Conservation (phyloP, 2,797 vertebrate species). For the Sebastes aleutianus region DNA sequence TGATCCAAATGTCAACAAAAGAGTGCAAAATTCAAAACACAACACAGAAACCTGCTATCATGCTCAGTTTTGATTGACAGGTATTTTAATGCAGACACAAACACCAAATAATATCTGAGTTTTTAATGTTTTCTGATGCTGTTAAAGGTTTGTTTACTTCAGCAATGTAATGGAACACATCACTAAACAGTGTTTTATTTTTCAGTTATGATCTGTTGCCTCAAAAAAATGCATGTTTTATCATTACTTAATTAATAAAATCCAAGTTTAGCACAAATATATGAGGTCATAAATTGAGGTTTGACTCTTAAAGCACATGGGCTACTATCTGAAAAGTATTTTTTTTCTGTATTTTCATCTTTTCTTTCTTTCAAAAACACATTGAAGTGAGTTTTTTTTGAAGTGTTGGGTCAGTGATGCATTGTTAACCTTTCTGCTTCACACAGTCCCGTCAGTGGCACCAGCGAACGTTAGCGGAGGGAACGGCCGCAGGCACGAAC, state of each 20-base stretch:
- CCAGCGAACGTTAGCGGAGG: slow-evolving; percentile 95
- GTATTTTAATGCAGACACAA: neutral
- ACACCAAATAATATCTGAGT: neutral
- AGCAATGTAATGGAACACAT: neutral
- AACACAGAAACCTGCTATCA: neutral
- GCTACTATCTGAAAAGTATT: neutral
- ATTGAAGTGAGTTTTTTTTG: slow-evolving; percentile 20
- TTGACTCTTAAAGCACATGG: neutral
- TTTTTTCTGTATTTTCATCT: neutral
- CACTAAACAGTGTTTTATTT: neutral
- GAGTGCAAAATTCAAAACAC: neutral
- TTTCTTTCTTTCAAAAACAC: neutral
- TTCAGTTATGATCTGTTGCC: neutral
- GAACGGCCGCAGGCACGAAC: slow-evolving; percentile 92
- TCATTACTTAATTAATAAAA: neutral
- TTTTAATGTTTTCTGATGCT: neutral
- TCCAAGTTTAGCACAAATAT: neutral
- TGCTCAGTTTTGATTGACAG: slow-evolving; percentile 1
- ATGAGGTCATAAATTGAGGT: neutral
- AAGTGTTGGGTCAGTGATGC: slow-evolving; percentile 12
- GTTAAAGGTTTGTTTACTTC: neutral
- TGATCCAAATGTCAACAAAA: slow-evolving; percentile 37
- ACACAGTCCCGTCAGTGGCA: slow-evolving; percentile 92
- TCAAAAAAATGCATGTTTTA: neutral
- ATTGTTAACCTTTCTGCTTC: slow-evolving; percentile 40